Base-by-base conservation (phyloP, 2,888 invertebrate genomes). In the Scelioninae gen. 1 region DNA sequence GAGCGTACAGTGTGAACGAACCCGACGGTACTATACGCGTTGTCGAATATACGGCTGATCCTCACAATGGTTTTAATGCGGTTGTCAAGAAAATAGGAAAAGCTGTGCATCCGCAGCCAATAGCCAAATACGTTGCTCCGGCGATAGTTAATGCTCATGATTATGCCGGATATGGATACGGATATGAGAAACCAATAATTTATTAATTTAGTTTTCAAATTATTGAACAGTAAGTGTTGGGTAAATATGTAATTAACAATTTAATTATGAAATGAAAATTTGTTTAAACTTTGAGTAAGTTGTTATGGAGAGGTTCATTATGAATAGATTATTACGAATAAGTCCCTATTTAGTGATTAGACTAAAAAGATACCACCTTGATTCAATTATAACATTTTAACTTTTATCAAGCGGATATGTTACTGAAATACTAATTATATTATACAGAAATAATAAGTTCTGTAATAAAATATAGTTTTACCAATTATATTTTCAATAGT, bases 31-130 rank as follows among this genome's bases (percentile, higher is more conserved):
- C 90, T 32, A 89, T 92, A n/a, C 87, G 92, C 16, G 88, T 92
- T 63, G 92, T 92, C 82, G 92, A 92, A 38, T 92, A 92, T 84
- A 92, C 92, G 0, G 92, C 92, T 10, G 92, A 92, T 81, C 91
- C 91, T 49, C 91, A 91, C 81, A 92, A 92, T 63, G 92, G 92
- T 1, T 92, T 92, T 82, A 90, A 92, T 68, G 92, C 92, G 1
- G 90, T 92, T 10, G 92, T 92, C n/a, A 92, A 92, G 79, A 92
- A 92, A 83, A 89, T 91, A 38, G 91, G 91, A 13, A 89, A 90
- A 5, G 88, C 89, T n/a, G 74, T 90, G 9, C 91, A 91, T 29
- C 91, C 91, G 2, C 82, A 88, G 31, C 89, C 91, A 0, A 81
- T 90, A 8, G 88, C 88, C 11, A 90, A 91, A 80, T 91, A 91